Conservation (phyloP, 1,140 invertebrate species). For the Cherax quadricarinatus region DNA sequence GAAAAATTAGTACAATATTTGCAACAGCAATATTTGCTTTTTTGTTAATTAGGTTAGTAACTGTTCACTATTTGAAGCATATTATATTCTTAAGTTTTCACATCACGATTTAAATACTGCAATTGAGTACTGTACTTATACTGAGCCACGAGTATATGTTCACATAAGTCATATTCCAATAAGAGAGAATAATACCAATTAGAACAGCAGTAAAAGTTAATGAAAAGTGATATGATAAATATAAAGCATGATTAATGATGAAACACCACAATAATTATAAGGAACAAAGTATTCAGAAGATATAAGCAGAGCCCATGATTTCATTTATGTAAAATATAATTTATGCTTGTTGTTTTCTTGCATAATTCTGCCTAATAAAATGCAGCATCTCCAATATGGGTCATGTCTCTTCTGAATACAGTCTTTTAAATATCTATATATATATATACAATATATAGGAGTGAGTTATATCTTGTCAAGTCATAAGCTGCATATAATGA, state of each 20-base stretch:
- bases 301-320: not conserved
- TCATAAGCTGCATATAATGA: not conserved
- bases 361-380: too few species aligned
- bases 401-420: not conserved
- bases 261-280: not conserved
- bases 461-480: not conserved
- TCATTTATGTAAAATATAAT: too few species aligned
- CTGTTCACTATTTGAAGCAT: not conserved
- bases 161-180: not conserved
- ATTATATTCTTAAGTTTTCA: not conserved
- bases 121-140: not conserved
- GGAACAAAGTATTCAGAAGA: not conserved
- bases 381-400: not conserved
- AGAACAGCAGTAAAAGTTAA: not conserved
- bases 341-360: too few species aligned
- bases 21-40: not conserved
- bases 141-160: not conserved
- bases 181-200: not conserved
- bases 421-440: not conserved
- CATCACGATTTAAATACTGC: not conserved
- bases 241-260: not conserved
- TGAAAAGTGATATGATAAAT: not conserved
- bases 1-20: not conserved
- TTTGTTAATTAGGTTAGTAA: slow-evolving; percentile 1
- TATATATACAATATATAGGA: not conserved